Percentiles rank a stretch among this genome's conserved stretches.
Evolutionary conservation across 2,797 vertebrate species (phyloP).

Genomic region (Echeneis naucrates): DNA sequence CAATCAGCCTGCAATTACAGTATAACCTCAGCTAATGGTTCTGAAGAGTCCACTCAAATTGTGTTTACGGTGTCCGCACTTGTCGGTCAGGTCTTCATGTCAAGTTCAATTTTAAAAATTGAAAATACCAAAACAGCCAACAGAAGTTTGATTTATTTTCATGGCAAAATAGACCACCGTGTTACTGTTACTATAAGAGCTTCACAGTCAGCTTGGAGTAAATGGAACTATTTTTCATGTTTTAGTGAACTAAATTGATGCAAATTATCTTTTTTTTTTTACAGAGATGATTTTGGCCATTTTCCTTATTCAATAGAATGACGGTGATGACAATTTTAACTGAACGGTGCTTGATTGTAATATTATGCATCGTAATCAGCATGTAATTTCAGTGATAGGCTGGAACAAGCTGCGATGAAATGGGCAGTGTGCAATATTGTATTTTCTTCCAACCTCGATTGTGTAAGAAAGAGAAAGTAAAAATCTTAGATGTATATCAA

Average conservation of each 20-base stretch:
- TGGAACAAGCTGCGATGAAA: background rate
- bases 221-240: background rate
- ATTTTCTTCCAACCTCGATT: background rate
- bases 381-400: background rate
- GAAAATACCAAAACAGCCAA: constrained; percentile 32
- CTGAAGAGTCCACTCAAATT: constrained; percentile 72
- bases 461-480: too few relatives aligned
- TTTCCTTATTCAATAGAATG: background rate
- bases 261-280: background rate
- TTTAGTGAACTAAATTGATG: background rate
- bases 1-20: constrained; percentile 71
- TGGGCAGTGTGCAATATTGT: background rate
- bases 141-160: background rate
- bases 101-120: constrained; percentile 36
- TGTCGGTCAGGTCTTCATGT: constrained; percentile 35
- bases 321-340: background rate
- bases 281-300: background rate
- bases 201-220: background rate
- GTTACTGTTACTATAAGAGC: background rate
- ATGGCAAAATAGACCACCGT: too few relatives aligned
- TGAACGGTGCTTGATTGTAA: background rate
- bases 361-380: background rate
- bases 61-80: constrained; percentile 39
- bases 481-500: background rate
- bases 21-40: constrained; percentile 75